Conservation (phyloP, 2,888 invertebrate species). For the Strigamia maritima region DNA sequence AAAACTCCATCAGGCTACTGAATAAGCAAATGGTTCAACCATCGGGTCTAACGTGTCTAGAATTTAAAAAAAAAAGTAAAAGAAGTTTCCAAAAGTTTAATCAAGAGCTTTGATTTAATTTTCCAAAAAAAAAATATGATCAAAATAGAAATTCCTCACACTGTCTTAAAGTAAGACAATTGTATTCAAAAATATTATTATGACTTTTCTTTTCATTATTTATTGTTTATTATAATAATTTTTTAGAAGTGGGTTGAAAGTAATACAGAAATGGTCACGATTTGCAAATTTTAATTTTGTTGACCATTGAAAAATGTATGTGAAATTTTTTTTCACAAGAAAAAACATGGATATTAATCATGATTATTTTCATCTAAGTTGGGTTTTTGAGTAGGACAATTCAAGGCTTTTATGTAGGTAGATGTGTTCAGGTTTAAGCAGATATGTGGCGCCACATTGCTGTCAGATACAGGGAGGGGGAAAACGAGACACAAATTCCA, state of each 20-base stretch:
- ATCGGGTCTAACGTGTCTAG: not conserved
- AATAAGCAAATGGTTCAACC: slow-evolving; percentile 21
- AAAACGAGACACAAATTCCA: slow-evolving; percentile 17
- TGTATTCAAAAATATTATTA: not conserved
- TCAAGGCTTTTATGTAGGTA: slow-evolving; percentile 7
- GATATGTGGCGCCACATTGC: slow-evolving; percentile 9
- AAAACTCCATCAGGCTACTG: slow-evolving; percentile 3
- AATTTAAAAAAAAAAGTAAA: not conserved
- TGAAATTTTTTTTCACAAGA: not conserved
- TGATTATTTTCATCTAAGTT: slow-evolving; percentile 4
- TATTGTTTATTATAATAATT: not conserved
- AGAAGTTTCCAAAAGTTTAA: not conserved
- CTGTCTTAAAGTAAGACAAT: not conserved
- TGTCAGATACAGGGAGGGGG: not conserved
- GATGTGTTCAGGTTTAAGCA: slow-evolving; percentile 8
- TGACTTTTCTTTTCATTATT: not conserved
- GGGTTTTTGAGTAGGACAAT: slow-evolving; percentile 7
- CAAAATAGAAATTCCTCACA: not conserved
- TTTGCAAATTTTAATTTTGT: not conserved
- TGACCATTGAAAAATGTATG: not conserved
- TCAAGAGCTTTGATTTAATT: not conserved
- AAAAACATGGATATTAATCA: slow-evolving; percentile 2
- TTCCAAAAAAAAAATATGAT: not conserved
- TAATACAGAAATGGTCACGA: not conserved
- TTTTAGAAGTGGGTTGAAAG: not conserved